Conservation (phyloP, 2,888 invertebrate species). For the Melanostoma mellinum region DNA sequence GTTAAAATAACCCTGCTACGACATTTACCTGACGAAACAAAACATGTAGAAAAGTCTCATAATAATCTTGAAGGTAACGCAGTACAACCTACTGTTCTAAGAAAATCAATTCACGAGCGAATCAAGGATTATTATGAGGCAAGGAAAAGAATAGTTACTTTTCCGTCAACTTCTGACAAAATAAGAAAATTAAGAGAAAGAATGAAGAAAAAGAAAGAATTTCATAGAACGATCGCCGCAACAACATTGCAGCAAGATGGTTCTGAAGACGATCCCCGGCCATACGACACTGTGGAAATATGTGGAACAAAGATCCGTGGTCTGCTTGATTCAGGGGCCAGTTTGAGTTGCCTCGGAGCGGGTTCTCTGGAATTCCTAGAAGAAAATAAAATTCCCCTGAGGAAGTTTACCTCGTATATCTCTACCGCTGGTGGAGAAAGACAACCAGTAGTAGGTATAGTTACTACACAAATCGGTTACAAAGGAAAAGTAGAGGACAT, state of each 20-base stretch:
- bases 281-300: neutral
- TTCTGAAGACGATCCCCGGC: neutral
- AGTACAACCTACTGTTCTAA: neutral
- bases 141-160: slow-evolving; percentile 4
- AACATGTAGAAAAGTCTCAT: no score
- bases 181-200: neutral
- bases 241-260: neutral
- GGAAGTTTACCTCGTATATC: neutral
- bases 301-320: neutral
- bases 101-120: neutral
- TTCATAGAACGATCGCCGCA: neutral
- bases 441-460: neutral
- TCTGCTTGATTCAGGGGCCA: slow-evolving; percentile 4
- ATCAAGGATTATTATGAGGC: slow-evolving; percentile 3
- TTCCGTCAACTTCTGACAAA: neutral
- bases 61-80: no score
- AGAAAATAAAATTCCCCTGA: neutral
- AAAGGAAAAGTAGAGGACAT: neutral
- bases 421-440: neutral
- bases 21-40: no score
- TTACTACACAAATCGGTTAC: neutral
- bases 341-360: neutral
- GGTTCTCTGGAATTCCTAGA: neutral
- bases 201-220: slow-evolving; percentile 6
- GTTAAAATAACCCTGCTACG: neutral